A percentile compares a stretch with the other conserved stretches of the same genome.
Evolutionary conservation across 2,113 vertebrate species (phyloP).

Genomic region (Paratilapia polleni): DNA sequence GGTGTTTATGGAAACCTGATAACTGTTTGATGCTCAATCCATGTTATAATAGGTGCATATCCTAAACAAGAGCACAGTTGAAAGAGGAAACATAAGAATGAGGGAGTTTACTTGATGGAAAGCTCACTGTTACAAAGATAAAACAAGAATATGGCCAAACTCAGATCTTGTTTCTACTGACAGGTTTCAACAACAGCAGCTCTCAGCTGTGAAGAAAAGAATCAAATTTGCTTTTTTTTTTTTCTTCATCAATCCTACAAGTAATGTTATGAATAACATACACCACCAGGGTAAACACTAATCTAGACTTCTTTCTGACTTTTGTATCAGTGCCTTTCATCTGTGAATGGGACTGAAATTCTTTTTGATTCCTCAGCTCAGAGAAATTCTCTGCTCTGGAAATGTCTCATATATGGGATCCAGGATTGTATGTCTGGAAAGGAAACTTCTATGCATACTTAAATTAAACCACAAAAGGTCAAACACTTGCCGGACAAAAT

Average conservation of each 20-base stretch:
- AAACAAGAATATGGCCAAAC: slow-evolving; percentile 1
- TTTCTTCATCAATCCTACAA: slow-evolving; percentile 20
- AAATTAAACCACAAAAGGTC: slow-evolving; percentile 58
- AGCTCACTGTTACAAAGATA: background rate
- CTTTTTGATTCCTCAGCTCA: slow-evolving; percentile 13
- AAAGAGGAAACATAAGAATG: background rate
- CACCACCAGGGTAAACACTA: slow-evolving; percentile 20
- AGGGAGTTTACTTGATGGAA: background rate
- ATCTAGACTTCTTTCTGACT: background rate
- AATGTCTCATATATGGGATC: background rate
- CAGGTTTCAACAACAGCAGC: slow-evolving; percentile 11
- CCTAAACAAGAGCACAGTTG: background rate
- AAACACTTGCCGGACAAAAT: slow-evolving; percentile 29
- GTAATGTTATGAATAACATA: slow-evolving; percentile 16
- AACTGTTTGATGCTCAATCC: background rate
- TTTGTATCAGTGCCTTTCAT: slow-evolving; percentile 10
- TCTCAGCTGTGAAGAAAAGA: background rate
- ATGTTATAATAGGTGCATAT: background rate
- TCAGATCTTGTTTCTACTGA: slow-evolving; percentile 5
- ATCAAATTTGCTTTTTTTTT: background rate
- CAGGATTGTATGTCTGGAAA: background rate
- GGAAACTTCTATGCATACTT: slow-evolving; percentile 11
- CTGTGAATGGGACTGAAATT: slow-evolving; percentile 9
- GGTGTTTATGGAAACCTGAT: background rate
- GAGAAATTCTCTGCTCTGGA: slow-evolving; percentile 2